Base-by-base conservation (phyloP, 1,140 invertebrate species). In the Polypedilum pembai region DNA sequence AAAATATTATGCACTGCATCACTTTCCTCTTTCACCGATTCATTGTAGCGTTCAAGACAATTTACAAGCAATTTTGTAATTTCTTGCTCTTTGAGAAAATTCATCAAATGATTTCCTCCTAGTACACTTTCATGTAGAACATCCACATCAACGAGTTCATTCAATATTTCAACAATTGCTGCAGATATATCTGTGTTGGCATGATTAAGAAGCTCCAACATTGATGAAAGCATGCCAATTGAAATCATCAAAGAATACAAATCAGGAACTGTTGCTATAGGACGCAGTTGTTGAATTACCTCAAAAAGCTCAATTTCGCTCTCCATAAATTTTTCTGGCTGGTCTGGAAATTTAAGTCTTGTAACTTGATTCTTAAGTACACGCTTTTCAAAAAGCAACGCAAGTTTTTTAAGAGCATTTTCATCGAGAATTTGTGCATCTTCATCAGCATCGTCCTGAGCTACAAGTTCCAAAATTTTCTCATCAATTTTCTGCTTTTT, bases 251-350 rank as follows among this genome's bases (percentile, higher is more conserved):
- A 80, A 0, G 93, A 92, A 85, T 99, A 99, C 69, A 98, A 86
- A 82, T 99, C 95, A 10, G 97, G 96, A 41, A 94, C 94, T 7
- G 97, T 98, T 7, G 96, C 94, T 20, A 99, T 85, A 10, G 92
- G 90, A 84, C 98, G 94, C 80, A 99, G 87, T 80, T 99, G 94
- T 84, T 98, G 91, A 76, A 98, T 87, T 1, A 91, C 89, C 78
- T 94, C 93, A 84, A 98, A 94, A 66, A 98, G 83, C 83, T 98
- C 96, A 10, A 99, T 84, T 86, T 99, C 98, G 73, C 96, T 98
- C 78, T 99, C 97, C 96, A 99, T 98, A 84, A 99, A 99, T 83
- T 97, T 98, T 81, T 98, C 94, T 63, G 98, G 95, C 78, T 93
- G 89, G 83, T 99, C 97, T 2, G 96, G 93, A 85, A 96, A 99